phyloP scores from a whole-genome alignment of 2,888 invertebrate genomes.

The Eupithecia dodoneata region DNA sequence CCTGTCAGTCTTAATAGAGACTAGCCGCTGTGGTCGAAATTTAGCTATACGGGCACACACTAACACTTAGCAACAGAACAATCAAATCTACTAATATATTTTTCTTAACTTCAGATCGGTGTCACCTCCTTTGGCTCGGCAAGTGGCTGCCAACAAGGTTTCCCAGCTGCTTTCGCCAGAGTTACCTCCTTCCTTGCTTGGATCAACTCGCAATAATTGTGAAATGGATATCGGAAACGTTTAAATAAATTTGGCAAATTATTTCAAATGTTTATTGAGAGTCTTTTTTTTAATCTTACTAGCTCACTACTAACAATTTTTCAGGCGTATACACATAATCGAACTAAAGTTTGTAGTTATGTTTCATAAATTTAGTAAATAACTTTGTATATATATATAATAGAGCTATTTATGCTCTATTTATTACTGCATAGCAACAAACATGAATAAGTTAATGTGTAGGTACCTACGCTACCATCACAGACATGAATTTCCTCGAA shows the following conservation, averaged over 20 bases:
- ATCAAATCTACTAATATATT: background rate
- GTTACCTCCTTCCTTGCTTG: constrained; percentile 55
- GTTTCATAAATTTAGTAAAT: no score
- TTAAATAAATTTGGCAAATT: background rate
- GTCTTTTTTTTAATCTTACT: background rate
- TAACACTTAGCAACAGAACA: background rate
- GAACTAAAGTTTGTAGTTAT: no score
- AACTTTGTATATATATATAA: no score
- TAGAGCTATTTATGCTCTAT: no score
- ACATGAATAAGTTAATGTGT: no score
- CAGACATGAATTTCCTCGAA: no score
- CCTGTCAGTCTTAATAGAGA: background rate
- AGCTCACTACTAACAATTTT: background rate
- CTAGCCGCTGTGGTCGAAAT: background rate
- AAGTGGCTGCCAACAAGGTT: constrained; percentile 52
- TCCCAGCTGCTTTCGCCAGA: constrained; percentile 59
- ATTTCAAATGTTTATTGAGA: background rate
- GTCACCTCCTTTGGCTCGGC: constrained; percentile 35
- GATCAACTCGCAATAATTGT: constrained; percentile 48
- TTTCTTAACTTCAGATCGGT: constrained; percentile 31
- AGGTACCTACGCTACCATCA: no score
- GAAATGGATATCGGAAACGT: constrained; percentile 2
- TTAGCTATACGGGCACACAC: background rate
- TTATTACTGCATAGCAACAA: no score
- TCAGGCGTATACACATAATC: background rate